These are phyloP conservation scores for Drosophila navojoa DNA, from an alignment of 1,140 invertebrate species.

Conservation along the genomic window DNA sequence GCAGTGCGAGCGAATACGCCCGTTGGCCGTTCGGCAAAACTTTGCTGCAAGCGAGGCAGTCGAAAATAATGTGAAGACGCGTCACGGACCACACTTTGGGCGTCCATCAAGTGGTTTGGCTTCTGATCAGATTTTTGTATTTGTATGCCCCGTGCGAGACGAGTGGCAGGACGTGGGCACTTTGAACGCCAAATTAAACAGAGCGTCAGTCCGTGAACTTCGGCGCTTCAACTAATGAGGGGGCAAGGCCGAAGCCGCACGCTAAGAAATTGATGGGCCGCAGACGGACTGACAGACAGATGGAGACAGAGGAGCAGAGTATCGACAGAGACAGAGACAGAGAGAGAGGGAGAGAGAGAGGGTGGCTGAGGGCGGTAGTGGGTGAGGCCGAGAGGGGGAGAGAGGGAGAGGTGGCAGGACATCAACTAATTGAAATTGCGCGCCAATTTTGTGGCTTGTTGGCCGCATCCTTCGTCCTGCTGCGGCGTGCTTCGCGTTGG, in stretches of 20 bases:
- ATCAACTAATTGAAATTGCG: conserved; percentile 81
- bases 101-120: conserved; percentile 40
- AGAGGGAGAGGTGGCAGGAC: conserved; percentile 39
- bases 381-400: not conserved
- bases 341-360: not conserved
- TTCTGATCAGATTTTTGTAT: conserved; percentile 67
- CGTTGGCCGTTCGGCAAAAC: too few species aligned
- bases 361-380: conserved; percentile 18
- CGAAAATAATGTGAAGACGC: too few species aligned
- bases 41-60: too few species aligned
- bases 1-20: too few species aligned
- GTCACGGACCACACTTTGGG: not conserved
- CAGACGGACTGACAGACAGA: not conserved
- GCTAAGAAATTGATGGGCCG: conserved; percentile 57
- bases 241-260: conserved; percentile 6
- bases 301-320: not conserved
- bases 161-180: conserved; percentile 63
- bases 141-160: conserved; percentile 3
- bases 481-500: not conserved
- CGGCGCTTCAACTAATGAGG: conserved; percentile 19
- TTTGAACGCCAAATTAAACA: conserved; percentile 76
- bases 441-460: conserved; percentile 79
- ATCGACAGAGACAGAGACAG: not conserved
- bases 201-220: conserved; percentile 55
- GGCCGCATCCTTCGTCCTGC: conserved; percentile 18